Base-by-base conservation (phyloP, 1,140 invertebrate species). In the Papilio polytes region DNA sequence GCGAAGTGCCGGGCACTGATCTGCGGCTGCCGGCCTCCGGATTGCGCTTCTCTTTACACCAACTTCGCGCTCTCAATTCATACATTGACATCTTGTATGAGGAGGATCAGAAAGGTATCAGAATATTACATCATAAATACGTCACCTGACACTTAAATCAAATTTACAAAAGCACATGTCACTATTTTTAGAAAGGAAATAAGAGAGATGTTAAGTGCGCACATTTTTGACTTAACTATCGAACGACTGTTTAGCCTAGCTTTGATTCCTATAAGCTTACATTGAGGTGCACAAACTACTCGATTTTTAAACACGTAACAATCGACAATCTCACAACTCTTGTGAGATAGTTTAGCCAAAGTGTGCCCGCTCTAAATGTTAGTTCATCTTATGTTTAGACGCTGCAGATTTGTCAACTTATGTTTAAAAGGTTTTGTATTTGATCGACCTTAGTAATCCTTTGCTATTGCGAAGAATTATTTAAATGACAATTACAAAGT, bases 31-130 rank as follows among this genome's bases (percentile, higher is more conserved):
- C 92, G 8, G 81, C 86, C 13, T 88, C 93, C 31, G 93, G 91
- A 6, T 80, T 95, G 3, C 87, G 86, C 76, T 95, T 95, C 86
- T 85, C 88, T 10, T 56, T 88, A 15, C 86, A 89, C 73, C 94
- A 95, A 82, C 85, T 95, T 0, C 87, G 90, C 18, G 80, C 86
- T 0, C 88, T 95, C 15, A 95, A 95, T 81, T 83, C 85, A 0
- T 93, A 91, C 74, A 85, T 95, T 0, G 90, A 91, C 15, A 86
- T 84, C 0, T 83, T 95, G 9, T 89, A 89, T 72, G 93, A 94
- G n/a, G 92, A 95, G 20, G 90, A 94, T 73, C 90, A 90, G 70
- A 92, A 90, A 87, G 91, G 94, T 94, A 82, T 41, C 59, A 41
- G 41, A 36, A 3, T 10, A 0, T 48, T 48, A 48, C 46, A 8